A percentile compares a stretch with the other conserved stretches of the same genome.
Conservation (phyloP, 35 echinoderm and acorn worm species). For the Ptychodera flava region DNA sequence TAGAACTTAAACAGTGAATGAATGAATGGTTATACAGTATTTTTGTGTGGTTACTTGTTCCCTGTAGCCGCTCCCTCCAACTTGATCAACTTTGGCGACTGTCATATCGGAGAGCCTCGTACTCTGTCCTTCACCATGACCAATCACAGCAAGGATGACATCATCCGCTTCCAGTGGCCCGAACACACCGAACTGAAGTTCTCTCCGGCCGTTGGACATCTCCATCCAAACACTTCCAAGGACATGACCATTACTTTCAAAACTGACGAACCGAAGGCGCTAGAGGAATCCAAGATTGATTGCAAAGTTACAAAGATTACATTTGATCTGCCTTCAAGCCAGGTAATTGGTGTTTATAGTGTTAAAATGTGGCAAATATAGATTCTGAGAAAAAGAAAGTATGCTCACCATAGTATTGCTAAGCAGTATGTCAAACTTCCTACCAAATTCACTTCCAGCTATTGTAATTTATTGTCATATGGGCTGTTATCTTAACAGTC, state of each 20-base stretch:
- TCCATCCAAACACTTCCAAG: conserved; percentile 77
- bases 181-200: conserved; percentile 89
- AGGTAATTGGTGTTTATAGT: conserved; percentile 32
- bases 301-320: conserved; percentile 90
- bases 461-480: conserved; percentile 3
- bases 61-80: conserved; percentile 76
- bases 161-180: conserved; percentile 97
- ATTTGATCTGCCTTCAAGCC: conserved; percentile 79
- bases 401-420: no score
- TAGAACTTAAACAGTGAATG: no score
- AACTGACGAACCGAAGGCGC: conserved; percentile 36
- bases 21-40: no score
- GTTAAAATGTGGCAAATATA: no score
- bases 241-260: conserved; percentile 89
- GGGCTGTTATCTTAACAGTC: background rate
- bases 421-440: no score
- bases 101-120: conserved; percentile 72
- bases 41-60: no score
- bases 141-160: conserved; percentile 74
- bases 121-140: conserved; percentile 83
- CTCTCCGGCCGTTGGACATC: conserved; percentile 76
- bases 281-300: conserved; percentile 45
- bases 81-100: conserved; percentile 88
- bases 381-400: no score
- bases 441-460: no score